phyloP scores from a whole-genome alignment of 2,888 invertebrate species.

The Lithophane ornitopus region DNA sequence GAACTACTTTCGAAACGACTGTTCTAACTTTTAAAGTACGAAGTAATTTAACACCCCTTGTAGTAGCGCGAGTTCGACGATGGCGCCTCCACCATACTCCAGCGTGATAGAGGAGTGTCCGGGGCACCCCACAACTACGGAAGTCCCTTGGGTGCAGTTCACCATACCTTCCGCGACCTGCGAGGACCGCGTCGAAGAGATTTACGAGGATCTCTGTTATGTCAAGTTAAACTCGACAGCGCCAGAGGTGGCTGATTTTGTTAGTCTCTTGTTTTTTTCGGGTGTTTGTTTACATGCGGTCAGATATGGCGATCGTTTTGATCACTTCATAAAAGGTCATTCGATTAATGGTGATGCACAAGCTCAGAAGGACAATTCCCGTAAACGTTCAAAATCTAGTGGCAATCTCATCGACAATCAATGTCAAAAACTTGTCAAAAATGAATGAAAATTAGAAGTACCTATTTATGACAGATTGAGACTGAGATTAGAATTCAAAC shows the following conservation, averaged over 20 bases:
- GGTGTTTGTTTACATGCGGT: slow-evolving; percentile 47
- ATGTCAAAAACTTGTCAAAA: background rate
- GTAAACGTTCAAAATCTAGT: background rate
- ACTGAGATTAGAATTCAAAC: too few relatives aligned
- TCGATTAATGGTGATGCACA: background rate
- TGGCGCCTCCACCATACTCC: slow-evolving; percentile 77
- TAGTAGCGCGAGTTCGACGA: slow-evolving; percentile 79
- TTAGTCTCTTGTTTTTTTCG: slow-evolving; percentile 45
- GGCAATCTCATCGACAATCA: background rate
- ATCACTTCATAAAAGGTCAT: background rate
- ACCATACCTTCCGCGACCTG: slow-evolving; percentile 91
- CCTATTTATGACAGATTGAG: background rate
- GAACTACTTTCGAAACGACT: slow-evolving; percentile 35
- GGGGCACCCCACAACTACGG: slow-evolving; percentile 74
- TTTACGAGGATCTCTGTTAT: slow-evolving; percentile 97
- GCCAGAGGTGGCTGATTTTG: slow-evolving; percentile 91
- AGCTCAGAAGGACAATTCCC: background rate
- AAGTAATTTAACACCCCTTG: slow-evolving; percentile 64
- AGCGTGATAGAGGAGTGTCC: slow-evolving; percentile 71
- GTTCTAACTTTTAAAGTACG: slow-evolving; percentile 48
- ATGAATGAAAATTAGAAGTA: background rate
- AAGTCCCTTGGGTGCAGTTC: slow-evolving; percentile 92
- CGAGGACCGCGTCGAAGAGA: slow-evolving; percentile 94
- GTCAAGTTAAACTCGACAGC: slow-evolving; percentile 94
- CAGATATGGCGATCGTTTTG: slow-evolving; percentile 22